A percentile compares a stretch with the other conserved stretches of the same genome.
Evolutionary conservation across 2,888 invertebrate species (phyloP).

Genomic region (Leucozona laternaria): DNA sequence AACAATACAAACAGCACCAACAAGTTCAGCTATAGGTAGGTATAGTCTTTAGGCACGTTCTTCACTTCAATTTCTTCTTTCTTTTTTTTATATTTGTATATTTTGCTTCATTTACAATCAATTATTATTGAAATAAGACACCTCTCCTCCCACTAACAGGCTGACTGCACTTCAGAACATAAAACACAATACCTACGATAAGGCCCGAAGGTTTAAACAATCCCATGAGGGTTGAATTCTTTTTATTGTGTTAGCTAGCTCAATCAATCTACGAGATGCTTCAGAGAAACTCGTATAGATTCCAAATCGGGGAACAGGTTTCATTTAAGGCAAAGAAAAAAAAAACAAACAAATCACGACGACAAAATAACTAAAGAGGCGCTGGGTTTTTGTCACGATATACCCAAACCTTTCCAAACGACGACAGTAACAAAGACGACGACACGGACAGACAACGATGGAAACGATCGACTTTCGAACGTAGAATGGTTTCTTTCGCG

Average conservation of each 20-base stretch:
- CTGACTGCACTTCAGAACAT: neutral
- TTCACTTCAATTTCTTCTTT: neutral
- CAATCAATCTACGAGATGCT: neutral
- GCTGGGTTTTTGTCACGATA: conserved; percentile 7
- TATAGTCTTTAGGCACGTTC: neutral
- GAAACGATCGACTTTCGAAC: conserved; percentile 39
- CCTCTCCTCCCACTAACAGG: neutral
- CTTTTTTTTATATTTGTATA: neutral
- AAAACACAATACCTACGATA: conserved; percentile 5
- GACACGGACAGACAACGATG: neutral
- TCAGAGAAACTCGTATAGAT: conserved; percentile 3
- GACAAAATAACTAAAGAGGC: neutral
- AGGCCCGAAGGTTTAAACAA: neutral
- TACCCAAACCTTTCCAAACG: neutral
- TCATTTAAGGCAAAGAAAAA: neutral
- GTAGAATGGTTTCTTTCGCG: conserved; percentile 52
- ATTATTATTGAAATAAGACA: neutral
- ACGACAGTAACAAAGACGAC: neutral
- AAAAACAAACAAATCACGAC: conserved; percentile 14
- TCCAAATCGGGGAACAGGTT: conserved; percentile 14
- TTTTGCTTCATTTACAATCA: neutral
- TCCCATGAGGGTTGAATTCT: neutral
- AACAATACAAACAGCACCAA: neutral
- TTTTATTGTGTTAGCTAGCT: neutral
- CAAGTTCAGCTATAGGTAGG: neutral